These are phyloP conservation scores for Dipus sagitta DNA, from an alignment of 2,797 vertebrate genomes.

Conservation along the genomic window DNA sequence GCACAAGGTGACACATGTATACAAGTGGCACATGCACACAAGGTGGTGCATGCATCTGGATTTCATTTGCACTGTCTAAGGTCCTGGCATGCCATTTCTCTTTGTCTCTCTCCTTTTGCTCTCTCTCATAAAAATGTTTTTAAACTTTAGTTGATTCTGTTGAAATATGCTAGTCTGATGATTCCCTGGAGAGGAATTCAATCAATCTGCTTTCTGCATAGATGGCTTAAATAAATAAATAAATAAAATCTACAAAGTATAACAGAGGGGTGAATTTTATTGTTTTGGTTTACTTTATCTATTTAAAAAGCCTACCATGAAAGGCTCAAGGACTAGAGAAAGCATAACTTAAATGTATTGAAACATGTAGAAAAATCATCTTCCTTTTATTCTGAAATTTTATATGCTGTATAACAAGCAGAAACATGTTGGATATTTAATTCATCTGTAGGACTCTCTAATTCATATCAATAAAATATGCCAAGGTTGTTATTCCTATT, in stretches of 20 bases:
- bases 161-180: background rate
- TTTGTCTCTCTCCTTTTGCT: no score
- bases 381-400: slow-evolving; percentile 34
- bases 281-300: background rate
- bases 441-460: slow-evolving; percentile 28
- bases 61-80: no score
- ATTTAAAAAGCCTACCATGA: slow-evolving; percentile 1
- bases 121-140: background rate
- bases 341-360: slow-evolving; percentile 32
- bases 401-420: slow-evolving; percentile 26
- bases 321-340: slow-evolving; percentile 17
- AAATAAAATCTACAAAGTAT: no score
- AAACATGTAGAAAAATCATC: background rate
- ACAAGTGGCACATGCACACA: no score
- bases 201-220: background rate
- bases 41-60: background rate
- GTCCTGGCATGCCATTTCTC: no score
- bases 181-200: background rate
- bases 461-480: slow-evolving; percentile 63
- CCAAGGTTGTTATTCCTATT: slow-evolving; percentile 24
- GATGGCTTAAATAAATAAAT: background rate
- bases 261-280: no score
- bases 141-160: background rate
- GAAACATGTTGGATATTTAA: slow-evolving; percentile 53
- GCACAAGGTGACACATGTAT: no score